Evolutionary conservation across 2,888 invertebrate species (phyloP).

Genomic region (Noctua janthe): DNA sequence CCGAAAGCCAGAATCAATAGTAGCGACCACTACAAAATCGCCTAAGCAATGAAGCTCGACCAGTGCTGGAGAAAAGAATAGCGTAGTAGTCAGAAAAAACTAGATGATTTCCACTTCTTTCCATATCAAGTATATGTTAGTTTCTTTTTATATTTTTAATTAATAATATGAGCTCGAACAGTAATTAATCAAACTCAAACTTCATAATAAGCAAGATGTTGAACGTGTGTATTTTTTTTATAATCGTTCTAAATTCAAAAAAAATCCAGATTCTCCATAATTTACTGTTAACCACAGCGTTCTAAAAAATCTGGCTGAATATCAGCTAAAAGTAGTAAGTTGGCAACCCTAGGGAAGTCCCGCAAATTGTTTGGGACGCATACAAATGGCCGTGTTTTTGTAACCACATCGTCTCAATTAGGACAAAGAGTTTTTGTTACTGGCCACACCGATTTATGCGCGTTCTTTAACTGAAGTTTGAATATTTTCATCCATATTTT

Average conservation of each 20-base stretch:
- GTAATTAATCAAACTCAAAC: background rate
- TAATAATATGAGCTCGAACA: background rate
- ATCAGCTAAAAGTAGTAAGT: slow-evolving; percentile 15
- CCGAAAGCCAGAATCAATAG: no score
- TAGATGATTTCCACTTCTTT: no score
- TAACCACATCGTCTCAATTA: slow-evolving; percentile 31
- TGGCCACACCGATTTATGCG: slow-evolving; percentile 3
- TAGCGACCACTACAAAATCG: no score
- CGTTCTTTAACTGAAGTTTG: background rate
- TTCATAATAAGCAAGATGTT: background rate
- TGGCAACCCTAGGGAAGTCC: slow-evolving; percentile 20
- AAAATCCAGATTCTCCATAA: background rate
- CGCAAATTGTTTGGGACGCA: slow-evolving; percentile 42
- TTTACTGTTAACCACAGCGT: background rate
- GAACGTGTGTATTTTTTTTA: background rate
- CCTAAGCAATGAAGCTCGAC: no score
- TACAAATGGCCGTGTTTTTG: slow-evolving; percentile 36
- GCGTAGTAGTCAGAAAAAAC: no score
- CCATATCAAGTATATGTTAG: no score
- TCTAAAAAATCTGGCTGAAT: slow-evolving; percentile 11
- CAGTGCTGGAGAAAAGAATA: no score
- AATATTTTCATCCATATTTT: background rate
- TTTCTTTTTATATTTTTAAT: no score
- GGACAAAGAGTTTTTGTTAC: slow-evolving; percentile 19
- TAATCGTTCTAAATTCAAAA: background rate